phyloP scores from a whole-genome alignment of 2,888 invertebrate genomes.

The Bhutanitis thaidina region DNA sequence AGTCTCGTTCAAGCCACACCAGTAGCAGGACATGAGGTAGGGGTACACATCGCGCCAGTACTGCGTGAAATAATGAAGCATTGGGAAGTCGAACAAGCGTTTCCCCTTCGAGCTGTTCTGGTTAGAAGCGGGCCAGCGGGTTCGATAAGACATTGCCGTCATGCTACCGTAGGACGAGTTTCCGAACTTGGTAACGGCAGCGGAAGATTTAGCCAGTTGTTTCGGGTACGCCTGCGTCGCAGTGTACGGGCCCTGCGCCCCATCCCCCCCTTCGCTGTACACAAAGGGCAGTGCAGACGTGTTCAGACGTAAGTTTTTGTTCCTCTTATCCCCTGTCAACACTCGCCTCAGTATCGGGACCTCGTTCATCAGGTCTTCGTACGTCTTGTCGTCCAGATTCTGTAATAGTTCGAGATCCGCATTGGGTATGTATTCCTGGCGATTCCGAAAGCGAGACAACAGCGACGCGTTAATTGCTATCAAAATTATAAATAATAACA shows the following conservation, averaged over 20 bases:
- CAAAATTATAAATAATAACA: conserved; percentile 6
- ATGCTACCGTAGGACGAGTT: neutral
- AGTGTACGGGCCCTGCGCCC: neutral
- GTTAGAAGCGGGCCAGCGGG: neutral
- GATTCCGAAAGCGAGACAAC: conserved; percentile 3
- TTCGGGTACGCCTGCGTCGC: neutral
- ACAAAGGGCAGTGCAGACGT: neutral
- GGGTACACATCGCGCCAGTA: conserved; percentile 1
- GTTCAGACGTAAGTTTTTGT: neutral
- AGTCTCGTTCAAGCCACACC: conserved; percentile 15
- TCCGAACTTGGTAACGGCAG: neutral
- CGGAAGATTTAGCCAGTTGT: neutral
- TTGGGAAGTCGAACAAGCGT: neutral
- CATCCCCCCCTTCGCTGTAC: neutral
- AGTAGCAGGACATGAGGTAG: conserved; percentile 7
- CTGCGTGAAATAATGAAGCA: neutral
- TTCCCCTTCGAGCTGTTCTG: neutral
- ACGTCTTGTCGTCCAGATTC: conserved; percentile 12
- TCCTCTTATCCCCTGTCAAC: neutral
- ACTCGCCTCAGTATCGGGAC: conserved; percentile 9
- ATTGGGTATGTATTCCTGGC: conserved; percentile 3
- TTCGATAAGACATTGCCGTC: neutral
- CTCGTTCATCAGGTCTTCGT: conserved; percentile 12
- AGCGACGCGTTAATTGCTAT: neutral
- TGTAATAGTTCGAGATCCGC: conserved; percentile 9